Conservation (phyloP, 2,113 vertebrate genomes). For the Galbula dea region DNA sequence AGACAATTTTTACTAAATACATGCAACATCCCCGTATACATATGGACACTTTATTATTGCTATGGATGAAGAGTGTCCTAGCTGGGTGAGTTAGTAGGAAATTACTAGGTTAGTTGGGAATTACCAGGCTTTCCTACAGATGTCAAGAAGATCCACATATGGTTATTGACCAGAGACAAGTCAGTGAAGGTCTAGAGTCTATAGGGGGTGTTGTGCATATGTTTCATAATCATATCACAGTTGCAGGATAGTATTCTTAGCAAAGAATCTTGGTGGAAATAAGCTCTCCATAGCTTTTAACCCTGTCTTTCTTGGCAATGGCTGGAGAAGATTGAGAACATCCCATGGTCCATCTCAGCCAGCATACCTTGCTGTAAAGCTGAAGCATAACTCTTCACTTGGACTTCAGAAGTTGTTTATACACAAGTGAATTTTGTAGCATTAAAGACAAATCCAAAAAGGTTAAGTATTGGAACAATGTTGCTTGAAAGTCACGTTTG, state of each 20-base stretch:
- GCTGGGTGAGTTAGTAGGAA: background rate
- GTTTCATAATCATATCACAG: background rate
- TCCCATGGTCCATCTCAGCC: background rate
- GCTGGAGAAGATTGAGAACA: background rate
- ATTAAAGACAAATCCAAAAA: background rate
- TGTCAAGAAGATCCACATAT: background rate
- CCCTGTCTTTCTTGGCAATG: accelerated
- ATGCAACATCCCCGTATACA: background rate
- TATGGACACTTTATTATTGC: background rate
- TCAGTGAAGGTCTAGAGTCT: background rate
- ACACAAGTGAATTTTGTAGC: background rate
- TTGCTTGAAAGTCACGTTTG: background rate
- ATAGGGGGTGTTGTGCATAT: background rate
- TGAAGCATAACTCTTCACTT: background rate
- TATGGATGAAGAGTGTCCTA: background rate
- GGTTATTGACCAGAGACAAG: background rate
- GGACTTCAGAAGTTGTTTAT: background rate
- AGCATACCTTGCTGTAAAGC: background rate
- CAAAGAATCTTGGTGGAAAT: background rate
- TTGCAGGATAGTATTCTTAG: background rate
- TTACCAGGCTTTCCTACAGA: background rate
- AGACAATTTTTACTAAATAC: background rate
- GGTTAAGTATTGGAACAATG: background rate
- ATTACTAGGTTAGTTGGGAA: too few species aligned
- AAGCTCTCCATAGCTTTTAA: background rate